Evolutionary conservation across 2,113 vertebrate species (phyloP), one percentile per base, ranked within the genome.

Genomic region (Spilogale gracilis): DNA sequence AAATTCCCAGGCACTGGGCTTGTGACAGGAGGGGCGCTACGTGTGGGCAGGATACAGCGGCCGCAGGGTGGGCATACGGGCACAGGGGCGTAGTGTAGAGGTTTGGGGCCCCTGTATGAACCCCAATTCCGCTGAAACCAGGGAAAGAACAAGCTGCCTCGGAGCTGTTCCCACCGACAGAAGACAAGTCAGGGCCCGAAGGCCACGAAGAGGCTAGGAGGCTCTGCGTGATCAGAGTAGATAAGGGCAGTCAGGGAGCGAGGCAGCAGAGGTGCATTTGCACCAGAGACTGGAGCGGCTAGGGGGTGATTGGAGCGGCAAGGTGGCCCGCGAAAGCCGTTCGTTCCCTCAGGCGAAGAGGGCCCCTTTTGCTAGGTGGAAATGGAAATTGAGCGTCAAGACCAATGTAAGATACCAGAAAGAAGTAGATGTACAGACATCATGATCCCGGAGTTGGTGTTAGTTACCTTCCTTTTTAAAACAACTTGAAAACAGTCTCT

Each of bases 401-500:
- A 81, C 60, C 11, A 69, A 58, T 61, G 32, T 16, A n/a, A 78
- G 27, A 92, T 18, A 27, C 7, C 13, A 71, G 45, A 25, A 65
- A 76, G 76, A 79, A 61, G 48, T 50, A 50, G 27, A 71, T 5
- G 6, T 2, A 52, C 1, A 82, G 0, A 63, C 23, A 20, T 13
- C 52, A 54, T 80, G 50, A 18, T 3, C 20, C 69, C 7, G n/a
- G 32, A 56, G 58, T 58, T 63, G 56, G 82, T n/a, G 61, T 18
- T 58, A 38, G 38, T 38, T 38, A 38, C 52, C 5, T 43, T 96
- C 86, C 48, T 50, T 83, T 87, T 60, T 7, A 73, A 92, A 91
- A 32, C 17, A 78, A 81, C 63, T n/a, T 76, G 27, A 91, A 91
- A n/a, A 52, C 63, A n/a, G 7, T 80, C 43, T 92, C 60, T 94